Evolutionary conservation across 2,113 vertebrate species (phyloP), one percentile per base, ranked within the genome.

Genomic region (Corvus cornix): DNA sequence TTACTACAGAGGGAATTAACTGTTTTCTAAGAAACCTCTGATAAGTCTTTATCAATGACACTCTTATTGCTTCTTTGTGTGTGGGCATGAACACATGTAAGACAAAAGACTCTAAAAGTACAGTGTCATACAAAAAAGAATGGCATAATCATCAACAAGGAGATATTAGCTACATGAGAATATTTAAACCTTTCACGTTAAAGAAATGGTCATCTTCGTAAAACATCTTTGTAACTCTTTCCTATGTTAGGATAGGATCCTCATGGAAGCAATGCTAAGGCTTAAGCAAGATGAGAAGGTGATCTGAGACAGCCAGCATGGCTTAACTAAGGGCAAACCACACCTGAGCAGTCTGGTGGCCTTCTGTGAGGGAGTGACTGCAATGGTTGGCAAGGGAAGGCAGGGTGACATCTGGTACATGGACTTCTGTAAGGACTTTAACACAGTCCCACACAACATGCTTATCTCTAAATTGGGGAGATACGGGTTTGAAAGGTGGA

Each of bases 351-450:
- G 12, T 39, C 39, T 46, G 10, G 4, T n/a, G 28, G 13, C 19
- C 53, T 59, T n/a, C 33, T 39, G 11, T n/a, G 33, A n/a, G 48
- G 16, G 60, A 39, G 6, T 74, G 69, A 17, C 33, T 26, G 28
- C 46, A n/a, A 15, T 10, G 11, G 16, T 30, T 0, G 0, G n/a
- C 28, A 30, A 24, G 5, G 10, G 28, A 67, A 60, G 33, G 52
- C 16, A n/a, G 35, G 31, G 13, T 20, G 16, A 53, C 26, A 9
- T 15, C 20, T n/a, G n/a, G 20, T n/a, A 26, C 28, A 13, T 28
- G 17, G 33, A 46, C 10, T 37, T 66, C 37, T 66, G 44, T 33
- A 81, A 73, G 51, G 37, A 56, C 13, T 67, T 66, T 9, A 23
- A 59, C 23, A 24, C 13, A 46, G 39, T 26, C 28, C 24, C 16